Conservation (phyloP, 92 coral and sea anemone genomes). For the Plumapathes pennacea region DNA sequence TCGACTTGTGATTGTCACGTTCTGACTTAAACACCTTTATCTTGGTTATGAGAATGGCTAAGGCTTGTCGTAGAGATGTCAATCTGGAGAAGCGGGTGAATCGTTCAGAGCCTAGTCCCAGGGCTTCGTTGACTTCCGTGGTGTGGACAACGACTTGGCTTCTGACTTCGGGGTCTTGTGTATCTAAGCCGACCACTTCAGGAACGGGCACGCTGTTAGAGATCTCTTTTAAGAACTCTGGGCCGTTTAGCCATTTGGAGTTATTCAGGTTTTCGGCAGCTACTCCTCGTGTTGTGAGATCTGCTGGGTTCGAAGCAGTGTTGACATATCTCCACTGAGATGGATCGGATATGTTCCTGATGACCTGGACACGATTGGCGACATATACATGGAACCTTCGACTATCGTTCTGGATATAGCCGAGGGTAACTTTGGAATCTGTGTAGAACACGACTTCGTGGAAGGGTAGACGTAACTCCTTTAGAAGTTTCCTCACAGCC, state of each 20-base stretch:
- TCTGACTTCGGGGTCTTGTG: conserved; percentile 15
- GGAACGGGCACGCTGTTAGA: not conserved
- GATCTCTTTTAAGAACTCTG: conserved; percentile 12
- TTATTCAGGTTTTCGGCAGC: too few relatives aligned
- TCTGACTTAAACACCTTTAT: conserved; percentile 11
- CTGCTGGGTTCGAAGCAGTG: too few relatives aligned
- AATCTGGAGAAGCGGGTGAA: conserved; percentile 13
- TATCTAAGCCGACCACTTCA: conserved; percentile 10
- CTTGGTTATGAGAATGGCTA: conserved; percentile 5
- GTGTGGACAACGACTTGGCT: not conserved
- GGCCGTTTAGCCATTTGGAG: conserved; percentile 24
- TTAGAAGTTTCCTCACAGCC: too few relatives aligned
- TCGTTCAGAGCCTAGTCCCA: conserved; percentile 11
- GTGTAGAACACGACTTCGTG: too few relatives aligned
- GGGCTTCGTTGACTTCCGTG: conserved; percentile 1
- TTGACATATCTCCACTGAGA: too few relatives aligned
- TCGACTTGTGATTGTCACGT: not conserved
- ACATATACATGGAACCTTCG: too few relatives aligned
- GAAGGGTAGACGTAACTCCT: too few relatives aligned
- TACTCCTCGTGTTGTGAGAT: too few relatives aligned
- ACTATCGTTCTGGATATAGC: too few relatives aligned
- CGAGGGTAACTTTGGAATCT: too few relatives aligned
- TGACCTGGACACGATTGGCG: too few relatives aligned
- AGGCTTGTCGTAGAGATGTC: conserved; percentile 10
- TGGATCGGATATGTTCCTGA: too few relatives aligned